phyloP scores from a whole-genome alignment of 2,797 vertebrate species.

The Gobio occitaniae region DNA sequence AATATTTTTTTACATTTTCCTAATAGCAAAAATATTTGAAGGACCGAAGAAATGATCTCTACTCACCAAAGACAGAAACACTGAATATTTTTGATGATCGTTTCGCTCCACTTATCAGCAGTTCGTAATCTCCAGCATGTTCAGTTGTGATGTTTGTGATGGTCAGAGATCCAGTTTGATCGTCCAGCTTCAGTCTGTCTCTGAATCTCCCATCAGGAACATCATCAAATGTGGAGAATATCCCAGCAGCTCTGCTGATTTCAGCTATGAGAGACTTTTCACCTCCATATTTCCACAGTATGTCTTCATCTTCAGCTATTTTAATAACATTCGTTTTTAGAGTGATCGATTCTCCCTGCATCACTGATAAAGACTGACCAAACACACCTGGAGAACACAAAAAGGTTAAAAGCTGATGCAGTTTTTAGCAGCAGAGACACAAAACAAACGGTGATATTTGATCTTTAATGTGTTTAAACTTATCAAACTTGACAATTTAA shows the following conservation, averaged over 20 bases:
- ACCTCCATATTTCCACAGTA: conserved; percentile 8
- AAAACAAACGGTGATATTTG: neutral
- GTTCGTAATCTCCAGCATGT: neutral
- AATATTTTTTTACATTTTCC: neutral
- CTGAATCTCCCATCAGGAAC: neutral
- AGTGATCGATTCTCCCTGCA: neutral
- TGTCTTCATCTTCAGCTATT: neutral
- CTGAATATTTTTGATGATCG: neutral
- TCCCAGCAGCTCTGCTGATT: neutral
- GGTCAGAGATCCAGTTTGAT: conserved; percentile 9
- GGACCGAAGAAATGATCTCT: neutral
- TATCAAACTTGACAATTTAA: neutral
- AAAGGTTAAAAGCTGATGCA: neutral
- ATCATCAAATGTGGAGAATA: fast-evolving
- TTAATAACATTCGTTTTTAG: neutral
- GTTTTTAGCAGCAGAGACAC: neutral
- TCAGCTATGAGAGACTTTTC: neutral
- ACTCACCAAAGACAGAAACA: neutral
- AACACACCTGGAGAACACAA: neutral
- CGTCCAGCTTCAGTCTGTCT: neutral
- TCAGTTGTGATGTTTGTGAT: neutral
- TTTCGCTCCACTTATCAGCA: neutral
- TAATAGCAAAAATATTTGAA: neutral
- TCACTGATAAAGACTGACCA: neutral
- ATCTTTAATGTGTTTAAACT: neutral